phyloP scores from a whole-genome alignment of 2,888 invertebrate genomes.

The Emesis russula region DNA sequence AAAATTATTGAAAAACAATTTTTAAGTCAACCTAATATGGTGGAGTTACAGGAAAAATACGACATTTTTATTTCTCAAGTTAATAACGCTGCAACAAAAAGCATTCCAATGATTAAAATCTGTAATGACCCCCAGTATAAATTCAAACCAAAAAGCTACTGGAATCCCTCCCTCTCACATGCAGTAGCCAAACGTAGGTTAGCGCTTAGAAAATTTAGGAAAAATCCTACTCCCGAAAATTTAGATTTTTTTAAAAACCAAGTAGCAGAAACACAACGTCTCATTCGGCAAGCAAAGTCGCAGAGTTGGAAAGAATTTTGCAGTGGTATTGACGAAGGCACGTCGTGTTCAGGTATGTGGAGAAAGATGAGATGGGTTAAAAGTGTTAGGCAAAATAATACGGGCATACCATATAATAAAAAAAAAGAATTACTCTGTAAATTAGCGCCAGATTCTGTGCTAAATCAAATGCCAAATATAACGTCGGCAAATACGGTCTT shows the following conservation, averaged over 20 bases:
- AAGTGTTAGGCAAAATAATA: neutral
- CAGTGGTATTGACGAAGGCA: neutral
- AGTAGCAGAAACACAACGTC: neutral
- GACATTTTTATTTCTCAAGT: constrained; percentile 38
- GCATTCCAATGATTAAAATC: constrained; percentile 69
- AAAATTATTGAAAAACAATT: neutral
- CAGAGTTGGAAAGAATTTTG: neutral
- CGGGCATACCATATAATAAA: neutral
- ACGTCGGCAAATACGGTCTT: neutral
- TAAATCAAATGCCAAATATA: neutral
- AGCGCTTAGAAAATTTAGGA: constrained; percentile 74
- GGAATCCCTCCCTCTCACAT: constrained; percentile 78
- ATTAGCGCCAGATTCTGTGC: too few species aligned
- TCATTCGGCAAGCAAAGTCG: neutral
- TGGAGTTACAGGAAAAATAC: constrained; percentile 53
- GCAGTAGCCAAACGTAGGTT: constrained; percentile 74
- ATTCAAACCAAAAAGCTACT: constrained; percentile 85
- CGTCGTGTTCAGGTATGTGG: neutral
- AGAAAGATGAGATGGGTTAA: neutral
- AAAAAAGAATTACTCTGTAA: too few species aligned
- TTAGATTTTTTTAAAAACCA: constrained; percentile 27
- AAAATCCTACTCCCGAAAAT: constrained; percentile 82
- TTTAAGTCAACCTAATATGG: neutral
- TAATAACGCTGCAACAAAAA: constrained; percentile 55
- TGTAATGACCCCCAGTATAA: constrained; percentile 57